Base-by-base conservation (phyloP, 2,797 vertebrate species). In the Helarctos malayanus region DNA sequence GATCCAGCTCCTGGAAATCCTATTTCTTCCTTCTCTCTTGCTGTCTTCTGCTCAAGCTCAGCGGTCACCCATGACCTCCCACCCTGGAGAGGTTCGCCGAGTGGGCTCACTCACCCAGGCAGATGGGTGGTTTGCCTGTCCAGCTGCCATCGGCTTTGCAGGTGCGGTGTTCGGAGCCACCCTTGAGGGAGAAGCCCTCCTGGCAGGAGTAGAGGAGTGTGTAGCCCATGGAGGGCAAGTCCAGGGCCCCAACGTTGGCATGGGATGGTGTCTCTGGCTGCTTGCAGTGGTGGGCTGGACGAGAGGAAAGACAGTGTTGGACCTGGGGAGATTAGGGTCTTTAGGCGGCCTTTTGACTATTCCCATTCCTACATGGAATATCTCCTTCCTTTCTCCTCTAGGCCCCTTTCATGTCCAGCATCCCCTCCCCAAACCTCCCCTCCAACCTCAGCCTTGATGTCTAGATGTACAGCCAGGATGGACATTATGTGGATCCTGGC, bases 151-250 rank as follows among this genome's bases (percentile, higher is more conserved):
- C 99, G 0, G 99, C 99, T 96, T 99, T 99, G 98, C 99, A 99
- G 94, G 99, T 99, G 68, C 99, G 99, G 98, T 99, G 99, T 98
- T 99, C 99, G 0, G 99, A 99, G 81, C 99, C 99, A 7, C 99
- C 99, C 0, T 99, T 99, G 98, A 99, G 99, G 96, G 99, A 99
- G 99, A 99, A 99, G 56, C 99, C 99, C 0, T 99, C 98, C 98
- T 99, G 99, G 98, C 99, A 99, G 13, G 99, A 99, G 98, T 99
- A 99, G 98, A 99, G 99, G 98, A 99, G 98, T 0, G 99, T 99
- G 98, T 99, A 99, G 96, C 99, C 99, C 97, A 99, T 99, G 23
- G 99, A 99, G 2, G 99, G 99, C 98, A 99, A 98, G 97, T 99
- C 99, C 98, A 99, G 99, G 80, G 99, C 99, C 9, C 99, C 99